Base-by-base conservation (phyloP, 1,140 invertebrate species). In the Venturia canescens region DNA sequence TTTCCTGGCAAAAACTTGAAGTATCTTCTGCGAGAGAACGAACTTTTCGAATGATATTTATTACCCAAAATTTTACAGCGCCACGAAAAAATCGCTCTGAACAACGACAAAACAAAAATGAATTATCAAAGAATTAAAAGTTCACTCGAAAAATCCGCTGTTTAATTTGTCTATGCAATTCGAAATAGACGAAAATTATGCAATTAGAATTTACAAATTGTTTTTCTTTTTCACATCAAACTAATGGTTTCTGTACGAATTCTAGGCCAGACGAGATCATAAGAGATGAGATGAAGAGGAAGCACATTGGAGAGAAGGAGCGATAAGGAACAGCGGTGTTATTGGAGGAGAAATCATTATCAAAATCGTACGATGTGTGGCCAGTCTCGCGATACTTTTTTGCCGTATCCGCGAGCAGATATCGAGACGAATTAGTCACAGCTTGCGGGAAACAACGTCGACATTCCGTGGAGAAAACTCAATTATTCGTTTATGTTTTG, bases 281-380 rank as follows among this genome's bases (percentile, higher is more conserved):
- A 66, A 66, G 60, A 29, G 27, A 2, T 57, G 38, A 1, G 53
- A 66, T 23, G 21, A 27, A 15, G 60, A 66, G 60, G 13, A n/a
- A 15, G 21, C 60, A 29, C 13, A 18, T 29, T 26, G 38, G 7
- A 44, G 38, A 26, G 60, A 15, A 66, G 23, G 60, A n/a, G 18
- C 18, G 18, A 57, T 57, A n/a, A 57, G 23, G 31, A 48, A 23
- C 13, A 15, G 79, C 27, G 66, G 60, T 26, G 60, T 63, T 57
- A 81, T 81, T 81, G 80, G 75, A 15, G 26, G 34, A 27, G 50
- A 18, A 23, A 53, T 27, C 18, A 23, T 79, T 79, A 82, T 82
- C 81, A 18, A 74, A 79, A 82, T 82, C 81, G 69, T 74, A 27
- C 77, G 81, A 82, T 82, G 70, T 66, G 77, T 67, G 77, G 75